phyloP scores from a whole-genome alignment of 2,888 invertebrate genomes.

The Drosophila rellima region DNA sequence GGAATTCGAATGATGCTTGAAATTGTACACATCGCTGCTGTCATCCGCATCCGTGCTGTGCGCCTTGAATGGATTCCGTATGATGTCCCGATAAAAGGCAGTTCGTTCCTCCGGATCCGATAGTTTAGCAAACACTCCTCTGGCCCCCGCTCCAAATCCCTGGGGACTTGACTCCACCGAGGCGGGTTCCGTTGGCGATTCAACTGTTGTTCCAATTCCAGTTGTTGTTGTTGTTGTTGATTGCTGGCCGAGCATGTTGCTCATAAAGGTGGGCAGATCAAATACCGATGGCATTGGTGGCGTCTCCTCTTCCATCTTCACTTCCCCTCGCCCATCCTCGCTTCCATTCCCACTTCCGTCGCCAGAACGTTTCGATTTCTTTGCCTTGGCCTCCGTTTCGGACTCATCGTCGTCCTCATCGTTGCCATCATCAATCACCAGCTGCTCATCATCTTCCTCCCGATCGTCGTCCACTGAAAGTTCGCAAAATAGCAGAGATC shows the following conservation, averaged over 20 bases:
- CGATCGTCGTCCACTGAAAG: constrained; percentile 87
- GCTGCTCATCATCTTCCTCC: constrained; percentile 86
- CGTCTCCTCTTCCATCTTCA: constrained; percentile 33
- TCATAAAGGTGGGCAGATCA: constrained; percentile 71
- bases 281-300: constrained; percentile 69
- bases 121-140: not conserved
- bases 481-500: not conserved
- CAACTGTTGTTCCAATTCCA: not conserved
- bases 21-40: constrained; percentile 19
- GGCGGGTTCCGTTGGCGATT: constrained; percentile 7
- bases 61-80: constrained; percentile 73
- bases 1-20: constrained; percentile 56
- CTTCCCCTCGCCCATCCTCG: not conserved
- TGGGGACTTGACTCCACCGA: not conserved
- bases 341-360: constrained; percentile 10
- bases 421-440: constrained; percentile 84
- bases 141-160: not conserved
- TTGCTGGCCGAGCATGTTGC: constrained; percentile 56
- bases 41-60: constrained; percentile 41
- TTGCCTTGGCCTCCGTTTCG: constrained; percentile 58
- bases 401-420: constrained; percentile 65
- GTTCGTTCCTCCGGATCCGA: constrained; percentile 31
- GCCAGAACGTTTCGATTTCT: constrained; percentile 29
- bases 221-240: not conserved
- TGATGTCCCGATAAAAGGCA: constrained; percentile 61